Base-by-base conservation (phyloP, 2,888 invertebrate genomes). In the Anaspis maculata region DNA sequence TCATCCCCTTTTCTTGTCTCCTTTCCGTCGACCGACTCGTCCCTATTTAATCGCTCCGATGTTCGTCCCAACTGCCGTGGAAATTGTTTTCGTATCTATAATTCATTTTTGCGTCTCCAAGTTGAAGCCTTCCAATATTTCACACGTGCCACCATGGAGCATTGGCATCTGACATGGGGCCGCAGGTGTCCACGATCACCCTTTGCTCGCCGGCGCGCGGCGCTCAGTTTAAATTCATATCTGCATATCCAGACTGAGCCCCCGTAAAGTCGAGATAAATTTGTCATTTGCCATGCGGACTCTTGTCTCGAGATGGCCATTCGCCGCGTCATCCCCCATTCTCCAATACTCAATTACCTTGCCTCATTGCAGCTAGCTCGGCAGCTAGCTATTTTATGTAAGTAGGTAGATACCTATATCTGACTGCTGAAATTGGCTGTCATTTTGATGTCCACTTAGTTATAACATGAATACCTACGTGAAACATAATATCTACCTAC, bases 171-270 rank as follows among this genome's bases (percentile, higher is more conserved):
- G 51, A 48, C 46, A 51, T 49, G 48, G 43, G n/a, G 54, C 42
- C 46, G 47, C 57, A 57, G 57, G 57, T 57, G 57, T 39, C 34
- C 36, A 31, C 39, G 52, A 57, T 57, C 52, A 51, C 45, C 45
- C 51, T 45, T 39, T 39, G 34, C 47, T 33, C 34, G 37, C 33
- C 44, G 41, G n/a, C n/a, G n/a, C n/a, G n/a, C n/a, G n/a, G n/a
- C n/a, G n/a, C 41, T 41, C 52, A 45, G 52, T 54, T 57, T 53
- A 56, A 55, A 54, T 54, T 57, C 57, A 54, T 57, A 57, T 57
- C 57, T 52, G 50, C 45, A 52, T 51, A 49, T 52, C n/a, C 49
- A 42, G 45, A 41, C 43, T 32, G 41, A 36, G 34, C 43, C n/a
- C n/a, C n/a, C 46, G 46, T 49, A 48, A 49, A 46, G 37, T 45